phyloP scores from a whole-genome alignment of 2,113 vertebrate species.

The Mormyrus iriodes region DNA sequence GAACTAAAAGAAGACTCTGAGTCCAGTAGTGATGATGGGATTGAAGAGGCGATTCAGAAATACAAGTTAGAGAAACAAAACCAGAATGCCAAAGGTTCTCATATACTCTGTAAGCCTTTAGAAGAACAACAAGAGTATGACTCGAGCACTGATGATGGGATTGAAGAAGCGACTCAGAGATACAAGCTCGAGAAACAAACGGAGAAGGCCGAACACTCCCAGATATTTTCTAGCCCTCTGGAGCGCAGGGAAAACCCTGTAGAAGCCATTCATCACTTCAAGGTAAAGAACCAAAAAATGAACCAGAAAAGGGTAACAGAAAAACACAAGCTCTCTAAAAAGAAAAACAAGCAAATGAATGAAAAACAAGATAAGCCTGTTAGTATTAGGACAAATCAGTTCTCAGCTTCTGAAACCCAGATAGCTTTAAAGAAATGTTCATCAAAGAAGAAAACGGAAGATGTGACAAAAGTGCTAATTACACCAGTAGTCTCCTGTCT shows the following conservation, averaged over 20 bases:
- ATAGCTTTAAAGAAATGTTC: conserved; percentile 42
- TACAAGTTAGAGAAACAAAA: conserved; percentile 71
- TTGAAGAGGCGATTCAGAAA: not conserved
- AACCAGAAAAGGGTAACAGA: not conserved
- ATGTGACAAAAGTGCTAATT: conserved; percentile 29
- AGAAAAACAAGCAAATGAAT: not conserved
- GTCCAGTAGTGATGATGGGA: conserved; percentile 61
- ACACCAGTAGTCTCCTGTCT: not conserved
- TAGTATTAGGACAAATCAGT: not conserved
- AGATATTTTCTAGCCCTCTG: conserved; percentile 36
- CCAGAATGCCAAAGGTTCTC: not conserved
- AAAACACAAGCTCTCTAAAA: not conserved
- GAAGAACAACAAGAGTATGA: conserved; percentile 25
- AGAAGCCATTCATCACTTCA: not conserved
- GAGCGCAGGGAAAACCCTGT: conserved; percentile 33
- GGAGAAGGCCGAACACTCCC: conserved; percentile 37
- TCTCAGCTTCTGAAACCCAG: conserved; percentile 39
- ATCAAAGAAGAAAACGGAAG: conserved; percentile 52
- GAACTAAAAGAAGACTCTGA: conserved; percentile 51
- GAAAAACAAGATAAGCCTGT: not conserved
- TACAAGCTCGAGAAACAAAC: conserved; percentile 75
- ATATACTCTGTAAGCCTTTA: not conserved
- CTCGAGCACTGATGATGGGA: conserved; percentile 78
- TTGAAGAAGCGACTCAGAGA: conserved; percentile 87
- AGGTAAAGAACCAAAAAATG: not conserved